phyloP scores from a whole-genome alignment of 2,797 vertebrate genomes.

The Lithobates sylvaticus region DNA sequence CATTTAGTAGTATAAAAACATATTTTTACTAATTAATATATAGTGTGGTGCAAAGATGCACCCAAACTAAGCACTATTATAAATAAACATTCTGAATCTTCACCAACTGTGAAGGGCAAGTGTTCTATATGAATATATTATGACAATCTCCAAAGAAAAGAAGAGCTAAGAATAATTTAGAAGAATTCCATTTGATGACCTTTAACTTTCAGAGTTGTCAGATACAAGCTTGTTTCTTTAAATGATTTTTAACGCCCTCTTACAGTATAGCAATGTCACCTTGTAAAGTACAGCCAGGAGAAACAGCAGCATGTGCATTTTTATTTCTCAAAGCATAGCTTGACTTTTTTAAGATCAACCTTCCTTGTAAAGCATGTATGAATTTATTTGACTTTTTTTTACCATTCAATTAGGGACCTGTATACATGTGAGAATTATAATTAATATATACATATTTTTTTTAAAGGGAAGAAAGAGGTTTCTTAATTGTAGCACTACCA shows the following conservation, averaged over 20 bases:
- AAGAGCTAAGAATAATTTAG: neutral
- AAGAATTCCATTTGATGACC: slow-evolving; percentile 27
- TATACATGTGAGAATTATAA: slow-evolving; percentile 1
- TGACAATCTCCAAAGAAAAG: neutral
- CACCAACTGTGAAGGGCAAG: neutral
- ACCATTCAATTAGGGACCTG: no score
- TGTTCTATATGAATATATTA: slow-evolving; percentile 3
- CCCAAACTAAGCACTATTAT: neutral
- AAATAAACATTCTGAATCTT: neutral
- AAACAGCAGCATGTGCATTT: slow-evolving; percentile 32
- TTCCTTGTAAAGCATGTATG: neutral
- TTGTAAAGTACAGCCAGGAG: slow-evolving; percentile 3
- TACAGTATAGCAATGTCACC: slow-evolving; percentile 51
- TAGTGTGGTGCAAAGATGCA: neutral
- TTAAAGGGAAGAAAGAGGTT: neutral
- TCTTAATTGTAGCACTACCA: no score
- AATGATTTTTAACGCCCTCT: slow-evolving; percentile 20
- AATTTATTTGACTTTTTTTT: slow-evolving; percentile 3
- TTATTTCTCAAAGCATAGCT: neutral
- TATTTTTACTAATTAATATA: neutral
- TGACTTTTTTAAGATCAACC: slow-evolving; percentile 25
- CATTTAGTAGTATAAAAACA: neutral
- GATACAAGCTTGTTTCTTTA: slow-evolving; percentile 34
- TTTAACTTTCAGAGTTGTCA: slow-evolving; percentile 27
- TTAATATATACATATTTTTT: neutral